Evolutionary conservation across 2,797 vertebrate species (phyloP).

Genomic region (Vespertilio murinus): DNA sequence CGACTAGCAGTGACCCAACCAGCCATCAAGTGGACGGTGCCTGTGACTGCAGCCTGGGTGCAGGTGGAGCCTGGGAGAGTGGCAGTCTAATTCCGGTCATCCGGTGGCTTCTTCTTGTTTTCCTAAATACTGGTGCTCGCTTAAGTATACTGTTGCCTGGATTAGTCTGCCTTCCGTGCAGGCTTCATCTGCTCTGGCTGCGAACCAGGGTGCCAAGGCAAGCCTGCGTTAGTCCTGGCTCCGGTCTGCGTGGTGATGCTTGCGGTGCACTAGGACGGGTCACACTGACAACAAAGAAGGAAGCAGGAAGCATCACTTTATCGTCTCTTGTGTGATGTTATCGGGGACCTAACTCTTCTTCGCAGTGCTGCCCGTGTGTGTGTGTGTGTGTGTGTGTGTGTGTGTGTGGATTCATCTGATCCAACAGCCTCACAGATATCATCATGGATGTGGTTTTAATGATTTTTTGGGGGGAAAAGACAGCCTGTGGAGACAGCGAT

Average conservation of each 20-base stretch:
- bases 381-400: not conserved
- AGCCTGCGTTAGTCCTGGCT: conserved; percentile 83
- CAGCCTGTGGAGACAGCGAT: conserved; percentile 84
- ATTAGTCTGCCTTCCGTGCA: conserved; percentile 86
- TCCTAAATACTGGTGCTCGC: conserved; percentile 79
- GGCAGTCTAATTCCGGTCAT: conserved; percentile 76
- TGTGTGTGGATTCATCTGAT: conserved; percentile 77
- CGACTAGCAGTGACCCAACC: conserved; percentile 85
- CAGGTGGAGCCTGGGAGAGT: conserved; percentile 81
- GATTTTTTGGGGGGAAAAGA: conserved; percentile 76
- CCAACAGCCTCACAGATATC: conserved; percentile 81
- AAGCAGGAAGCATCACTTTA: conserved; percentile 82
- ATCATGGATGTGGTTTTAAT: conserved; percentile 84
- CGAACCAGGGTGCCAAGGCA: conserved; percentile 84
- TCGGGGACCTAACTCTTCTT: conserved; percentile 80
- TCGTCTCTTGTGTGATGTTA: conserved; percentile 82
- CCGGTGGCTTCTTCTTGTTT: conserved; percentile 75
- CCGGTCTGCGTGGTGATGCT: conserved; percentile 82
- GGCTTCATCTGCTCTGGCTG: conserved; percentile 87
- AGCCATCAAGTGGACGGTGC: conserved; percentile 85
- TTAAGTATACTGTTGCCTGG: conserved; percentile 83
- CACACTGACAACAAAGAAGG: conserved; percentile 86
- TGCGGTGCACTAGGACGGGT: conserved; percentile 84
- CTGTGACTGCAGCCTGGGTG: conserved; percentile 80
- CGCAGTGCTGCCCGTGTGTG: conserved; percentile 60